These are phyloP conservation scores for Galaxea fascicularis DNA, from an alignment of 92 coral and sea anemone genomes.

Conservation along the genomic window DNA sequence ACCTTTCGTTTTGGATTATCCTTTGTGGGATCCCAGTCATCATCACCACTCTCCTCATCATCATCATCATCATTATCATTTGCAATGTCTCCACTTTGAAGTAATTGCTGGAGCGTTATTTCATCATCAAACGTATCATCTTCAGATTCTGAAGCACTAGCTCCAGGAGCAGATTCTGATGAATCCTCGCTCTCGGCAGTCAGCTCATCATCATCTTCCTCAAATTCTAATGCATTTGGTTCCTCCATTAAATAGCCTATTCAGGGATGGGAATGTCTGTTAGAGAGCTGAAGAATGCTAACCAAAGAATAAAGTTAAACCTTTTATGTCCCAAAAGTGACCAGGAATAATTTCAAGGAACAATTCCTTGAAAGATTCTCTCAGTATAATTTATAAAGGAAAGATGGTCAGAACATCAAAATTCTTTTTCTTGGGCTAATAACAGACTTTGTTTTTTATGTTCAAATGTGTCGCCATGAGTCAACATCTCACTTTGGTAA, in stretches of 20 bases:
- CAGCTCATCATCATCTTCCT: constrained; percentile 71
- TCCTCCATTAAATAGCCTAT: constrained; percentile 94
- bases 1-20: constrained; percentile 78
- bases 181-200: constrained; percentile 78
- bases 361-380: no score
- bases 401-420: no score
- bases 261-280: neutral
- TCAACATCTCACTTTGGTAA: no score
- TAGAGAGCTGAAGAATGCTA: neutral
- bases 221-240: constrained; percentile 87
- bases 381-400: no score
- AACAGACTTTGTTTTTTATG: no score
- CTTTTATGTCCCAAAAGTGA: no score
- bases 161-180: constrained; percentile 65
- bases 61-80: constrained; percentile 72
- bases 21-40: constrained; percentile 91
- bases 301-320: neutral
- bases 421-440: no score
- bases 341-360: no score
- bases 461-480: no score
- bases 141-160: constrained; percentile 60
- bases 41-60: constrained; percentile 76
- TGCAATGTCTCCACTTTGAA: constrained; percentile 57
- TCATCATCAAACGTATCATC: constrained; percentile 68
- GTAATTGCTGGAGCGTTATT: constrained; percentile 69